Base-by-base conservation (phyloP, 2,888 invertebrate genomes). In the Epistrophella euchroma region DNA sequence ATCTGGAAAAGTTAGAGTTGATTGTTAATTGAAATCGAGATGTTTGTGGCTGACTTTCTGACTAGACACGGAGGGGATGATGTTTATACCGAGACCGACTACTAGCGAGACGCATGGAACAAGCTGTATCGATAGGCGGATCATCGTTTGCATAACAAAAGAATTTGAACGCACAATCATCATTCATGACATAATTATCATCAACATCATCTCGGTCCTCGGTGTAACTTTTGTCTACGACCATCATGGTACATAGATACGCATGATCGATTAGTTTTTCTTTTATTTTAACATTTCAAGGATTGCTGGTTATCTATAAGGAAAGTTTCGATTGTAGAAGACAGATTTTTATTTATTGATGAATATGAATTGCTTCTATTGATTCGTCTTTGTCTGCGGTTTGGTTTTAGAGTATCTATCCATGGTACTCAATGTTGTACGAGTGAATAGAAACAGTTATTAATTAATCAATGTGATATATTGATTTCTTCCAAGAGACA, bases 11-110 rank as follows among this genome's bases (percentile, higher is more conserved):
- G 47, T 66, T 55, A 80, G 79, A 79, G 71, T 76, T 75, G 72
- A 85, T 76, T 85, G 80, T 85, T 85, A 80, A 85, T 85, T 85
- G 84, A 85, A 85, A 85, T 85, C 80, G 84, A 85, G 80, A 84
- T 75, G 66, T 52, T 68, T 76, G 25, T 72, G 71, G 76, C 15
- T 37, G 22, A 19, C 7, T 32, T 4, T 47, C 4, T 56, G 60
- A 19, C 60, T 60, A 60, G 60, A 60, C 60, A 22, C n/a, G n/a
- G 37, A 15, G 22, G 37, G 15, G 58, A 32, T 11, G 25, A 28
- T 52, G 25, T 17, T n/a, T 43, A n/a, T 70, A 28, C 19, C 22
- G 28, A 17, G 19, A 50, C 28, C 17, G 37, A 68, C n/a, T n/a
- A 3, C 7, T n/a, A 43, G 6, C 4, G n/a, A 15, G 15, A 40